phyloP scores from a whole-genome alignment of 2,888 invertebrate species.

The Trissonchulus latispiculum region DNA sequence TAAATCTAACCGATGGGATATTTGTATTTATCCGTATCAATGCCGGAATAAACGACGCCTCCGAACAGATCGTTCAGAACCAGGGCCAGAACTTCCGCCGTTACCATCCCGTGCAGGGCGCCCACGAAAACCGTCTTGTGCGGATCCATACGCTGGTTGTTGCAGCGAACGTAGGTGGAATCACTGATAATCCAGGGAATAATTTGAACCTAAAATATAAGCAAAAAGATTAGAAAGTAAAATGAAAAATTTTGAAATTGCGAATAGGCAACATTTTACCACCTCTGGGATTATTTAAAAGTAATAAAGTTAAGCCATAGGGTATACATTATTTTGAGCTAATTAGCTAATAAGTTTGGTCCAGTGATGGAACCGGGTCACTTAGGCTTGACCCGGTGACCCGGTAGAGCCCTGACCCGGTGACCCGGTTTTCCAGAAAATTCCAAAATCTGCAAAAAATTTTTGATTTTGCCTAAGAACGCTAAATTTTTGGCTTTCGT shows the following conservation, averaged over 20 bases:
- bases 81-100: slow-evolving; percentile 76
- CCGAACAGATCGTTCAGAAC: slow-evolving; percentile 94
- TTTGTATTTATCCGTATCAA: slow-evolving; percentile 78
- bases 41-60: slow-evolving; percentile 80
- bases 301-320: no score
- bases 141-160: slow-evolving; percentile 62
- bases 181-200: slow-evolving; percentile 91
- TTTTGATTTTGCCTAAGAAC: no score
- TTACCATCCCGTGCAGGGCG: slow-evolving; percentile 82
- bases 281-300: no score
- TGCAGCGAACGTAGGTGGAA: slow-evolving; percentile 61
- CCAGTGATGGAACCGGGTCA: no score
- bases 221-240: neutral
- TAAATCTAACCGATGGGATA: slow-evolving; percentile 88
- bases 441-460: no score
- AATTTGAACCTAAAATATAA: slow-evolving; percentile 65
- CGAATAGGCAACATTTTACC: no score
- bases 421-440: no score
- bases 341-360: no score
- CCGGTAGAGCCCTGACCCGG: no score
- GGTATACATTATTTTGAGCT: no score
- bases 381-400: no score
- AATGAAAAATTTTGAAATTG: neutral
- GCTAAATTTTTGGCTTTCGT: no score
- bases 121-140: slow-evolving; percentile 94